Base-by-base conservation (phyloP, 2,113 vertebrate species). In the Pandion haliaetus region DNA sequence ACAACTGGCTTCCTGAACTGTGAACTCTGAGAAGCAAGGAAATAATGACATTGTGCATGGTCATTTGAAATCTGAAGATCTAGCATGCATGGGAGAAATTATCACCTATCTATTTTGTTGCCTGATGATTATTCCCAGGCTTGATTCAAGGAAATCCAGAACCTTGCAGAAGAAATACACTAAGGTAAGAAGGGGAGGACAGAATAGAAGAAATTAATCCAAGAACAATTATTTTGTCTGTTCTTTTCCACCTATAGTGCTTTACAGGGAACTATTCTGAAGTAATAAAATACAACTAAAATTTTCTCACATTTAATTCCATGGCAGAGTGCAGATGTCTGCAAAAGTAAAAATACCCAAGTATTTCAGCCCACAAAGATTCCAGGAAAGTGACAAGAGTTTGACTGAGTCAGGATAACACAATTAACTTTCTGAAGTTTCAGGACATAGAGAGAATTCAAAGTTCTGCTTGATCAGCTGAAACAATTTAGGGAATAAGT, bases 381-480 rank as follows among this genome's bases (percentile, higher is more conserved):
- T 93, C 93, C 88, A 96, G 86, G 93, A 96, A 97, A 95, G 91
- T 82, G 66, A 95, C 93, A 96, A 44, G 70, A 95, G 88, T 91
- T 95, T 82, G 74, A 89, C 83, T 93, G 95, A 92, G 81, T 96
- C 82, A 82, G 91, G 91, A 80, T 81, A 97, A 96, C 80, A 96
- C 55, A 86, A 89, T 89, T 95, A 94, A 78, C 87, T 87, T 95
- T 44, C 85, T 92, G 90, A 87, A 96, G 77, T 95, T 87, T 91
- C 88, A 90, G 88, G 82, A 94, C 62, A 63, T 12, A 94, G 78
- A 82, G 49, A 88, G 61, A 92, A 96, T 95, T 96, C 70, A 71
- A 84, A 92, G 93, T 94, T 95, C 85, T 96, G 88, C 87, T 94
- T 92, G 79, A 96, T 97, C 93, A 95, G 95, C 93, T 92, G 82